phyloP scores from a whole-genome alignment of 2,888 invertebrate genomes.

The Lochmaea capreae region DNA sequence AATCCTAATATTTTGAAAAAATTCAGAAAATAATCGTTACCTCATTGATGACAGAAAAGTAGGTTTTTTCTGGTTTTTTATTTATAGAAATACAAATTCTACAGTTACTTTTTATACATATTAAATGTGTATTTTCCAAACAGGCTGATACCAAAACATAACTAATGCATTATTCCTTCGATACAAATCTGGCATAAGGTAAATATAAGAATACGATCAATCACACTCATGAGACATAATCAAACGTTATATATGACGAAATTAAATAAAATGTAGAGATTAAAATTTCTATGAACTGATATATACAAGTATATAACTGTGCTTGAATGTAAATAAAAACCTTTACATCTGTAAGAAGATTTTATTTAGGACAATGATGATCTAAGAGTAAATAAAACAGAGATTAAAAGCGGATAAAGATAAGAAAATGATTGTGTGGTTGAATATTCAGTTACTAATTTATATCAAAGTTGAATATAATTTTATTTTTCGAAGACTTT shows the following conservation, averaged over 20 bases:
- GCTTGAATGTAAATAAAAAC: slow-evolving; percentile 14
- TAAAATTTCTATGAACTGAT: slow-evolving; percentile 33
- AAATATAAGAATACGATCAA: slow-evolving; percentile 44
- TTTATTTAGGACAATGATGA: slow-evolving; percentile 22
- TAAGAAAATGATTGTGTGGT: slow-evolving; percentile 4
- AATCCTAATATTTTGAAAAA: too few species aligned
- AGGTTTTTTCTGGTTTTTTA: too few species aligned
- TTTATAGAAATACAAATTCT: too few species aligned
- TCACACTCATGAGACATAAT: slow-evolving; percentile 44
- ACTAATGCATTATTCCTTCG: slow-evolving; percentile 6
- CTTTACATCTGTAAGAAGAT: slow-evolving; percentile 13
- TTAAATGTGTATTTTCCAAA: not conserved
- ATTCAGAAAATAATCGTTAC: too few species aligned
- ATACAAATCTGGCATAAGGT: slow-evolving; percentile 23
- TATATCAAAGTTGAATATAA: not conserved
- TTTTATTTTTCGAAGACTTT: too few species aligned
- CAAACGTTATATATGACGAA: slow-evolving; percentile 42
- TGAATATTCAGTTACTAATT: slow-evolving; percentile 2
- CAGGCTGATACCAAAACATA: slow-evolving; percentile 5
- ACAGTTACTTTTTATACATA: not conserved
- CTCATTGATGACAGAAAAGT: too few species aligned
- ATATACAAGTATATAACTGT: not conserved
- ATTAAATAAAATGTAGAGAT: slow-evolving; percentile 42
- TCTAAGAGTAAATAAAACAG: slow-evolving; percentile 7
- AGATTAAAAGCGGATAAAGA: slow-evolving; percentile 17